phyloP scores from a whole-genome alignment of 2,113 vertebrate species.

The Baryphthengus martii region DNA sequence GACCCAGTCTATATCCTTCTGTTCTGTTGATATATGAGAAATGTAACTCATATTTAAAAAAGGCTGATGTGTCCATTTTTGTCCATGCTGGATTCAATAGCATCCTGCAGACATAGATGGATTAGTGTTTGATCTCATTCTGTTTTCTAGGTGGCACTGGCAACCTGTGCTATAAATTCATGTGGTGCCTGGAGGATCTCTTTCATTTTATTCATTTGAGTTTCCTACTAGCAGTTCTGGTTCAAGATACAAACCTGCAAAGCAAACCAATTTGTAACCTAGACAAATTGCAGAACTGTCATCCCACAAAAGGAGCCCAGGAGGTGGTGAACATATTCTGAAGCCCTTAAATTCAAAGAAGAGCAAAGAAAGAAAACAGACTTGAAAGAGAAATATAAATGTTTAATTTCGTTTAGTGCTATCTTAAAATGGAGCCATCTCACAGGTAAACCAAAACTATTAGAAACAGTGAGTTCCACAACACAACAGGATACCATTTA shows the following conservation, averaged over 20 bases:
- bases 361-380: not conserved
- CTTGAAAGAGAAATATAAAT: not conserved
- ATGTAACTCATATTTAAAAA: not conserved
- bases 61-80: not conserved
- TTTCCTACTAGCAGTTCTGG: slow-evolving; percentile 5
- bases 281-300: not conserved
- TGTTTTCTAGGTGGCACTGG: slow-evolving; percentile 35
- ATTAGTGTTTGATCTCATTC: slow-evolving; percentile 2
- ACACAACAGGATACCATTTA: not conserved
- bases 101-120: not conserved
- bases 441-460: not conserved
- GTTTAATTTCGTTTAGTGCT: not conserved
- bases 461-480: not conserved
- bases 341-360: not conserved
- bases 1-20: not conserved
- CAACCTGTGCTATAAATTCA: slow-evolving; percentile 18
- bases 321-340: not conserved
- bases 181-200: not conserved
- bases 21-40: not conserved
- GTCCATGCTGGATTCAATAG: not conserved
- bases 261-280: slow-evolving; percentile 24
- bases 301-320: not conserved
- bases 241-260: slow-evolving; percentile 28
- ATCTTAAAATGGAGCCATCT: not conserved
- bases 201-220: slow-evolving; percentile 17